A percentile compares a stretch with the other conserved stretches of the same genome.
phyloP scores from a whole-genome alignment of 1,140 invertebrate genomes.

The Manduca sexta region DNA sequence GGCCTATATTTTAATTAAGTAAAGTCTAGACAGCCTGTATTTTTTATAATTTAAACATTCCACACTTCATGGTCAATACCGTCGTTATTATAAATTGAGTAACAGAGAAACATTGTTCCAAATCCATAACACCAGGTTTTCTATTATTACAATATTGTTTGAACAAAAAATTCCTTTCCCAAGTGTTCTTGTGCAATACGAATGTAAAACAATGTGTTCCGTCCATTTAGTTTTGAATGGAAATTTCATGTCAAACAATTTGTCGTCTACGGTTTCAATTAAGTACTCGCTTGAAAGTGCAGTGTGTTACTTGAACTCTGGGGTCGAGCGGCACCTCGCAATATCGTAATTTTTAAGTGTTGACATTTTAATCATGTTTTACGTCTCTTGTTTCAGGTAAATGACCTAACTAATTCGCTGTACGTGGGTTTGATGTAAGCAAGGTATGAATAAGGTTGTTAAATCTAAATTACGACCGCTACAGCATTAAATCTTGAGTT shows the following conservation, averaged over 20 bases:
- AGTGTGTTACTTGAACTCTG: constrained; percentile 38
- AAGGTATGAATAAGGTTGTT: constrained; percentile 8
- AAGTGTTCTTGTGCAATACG: constrained; percentile 25
- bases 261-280: constrained; percentile 33
- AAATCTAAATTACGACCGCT: not conserved
- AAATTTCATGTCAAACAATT: constrained; percentile 27
- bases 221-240: constrained; percentile 33
- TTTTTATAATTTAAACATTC: not conserved
- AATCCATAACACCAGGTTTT: too few relatives aligned
- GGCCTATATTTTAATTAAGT: too few relatives aligned
- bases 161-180: constrained; percentile 39
- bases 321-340: constrained; percentile 15
- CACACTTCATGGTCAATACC: not conserved
- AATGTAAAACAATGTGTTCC: constrained; percentile 11
- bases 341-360: constrained; percentile 11
- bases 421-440: constrained; percentile 2
- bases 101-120: constrained; percentile 32
- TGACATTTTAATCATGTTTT: constrained; percentile 29
- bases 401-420: constrained; percentile 11
- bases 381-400: constrained; percentile 50
- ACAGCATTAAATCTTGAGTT: too few relatives aligned
- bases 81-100: constrained; percentile 18
- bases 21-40: too few relatives aligned
- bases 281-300: constrained; percentile 32
- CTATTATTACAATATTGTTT: constrained; percentile 33